A percentile compares a stretch with the other conserved stretches of the same genome.
Evolutionary conservation across 2,113 vertebrate species (phyloP).

Genomic region (Saimiri boliviensis): DNA sequence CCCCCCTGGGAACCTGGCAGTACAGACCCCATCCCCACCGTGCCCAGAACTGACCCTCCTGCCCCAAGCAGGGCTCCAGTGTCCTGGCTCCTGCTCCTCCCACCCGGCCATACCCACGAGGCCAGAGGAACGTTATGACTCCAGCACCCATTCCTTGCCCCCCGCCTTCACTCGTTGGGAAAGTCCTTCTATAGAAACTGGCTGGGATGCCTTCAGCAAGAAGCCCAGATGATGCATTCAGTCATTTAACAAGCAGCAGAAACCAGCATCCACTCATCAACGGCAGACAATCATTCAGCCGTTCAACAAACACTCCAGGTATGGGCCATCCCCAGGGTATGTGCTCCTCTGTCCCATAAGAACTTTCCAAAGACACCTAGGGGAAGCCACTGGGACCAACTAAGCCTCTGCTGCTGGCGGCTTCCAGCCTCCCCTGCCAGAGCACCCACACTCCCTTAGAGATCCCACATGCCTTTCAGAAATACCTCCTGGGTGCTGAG

Average conservation of each 20-base stretch:
- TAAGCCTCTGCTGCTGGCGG: background rate
- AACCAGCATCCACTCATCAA: background rate
- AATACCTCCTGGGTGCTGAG: background rate
- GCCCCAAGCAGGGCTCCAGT: accelerated
- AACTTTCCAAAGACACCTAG: background rate
- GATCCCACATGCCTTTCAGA: background rate
- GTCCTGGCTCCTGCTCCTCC: background rate
- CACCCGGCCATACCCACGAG: background rate
- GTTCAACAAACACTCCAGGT: background rate
- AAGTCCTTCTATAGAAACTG: background rate
- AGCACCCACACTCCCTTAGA: background rate
- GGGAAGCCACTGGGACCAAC: background rate
- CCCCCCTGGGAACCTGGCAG: background rate
- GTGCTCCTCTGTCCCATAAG: background rate
- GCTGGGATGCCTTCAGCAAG: background rate
- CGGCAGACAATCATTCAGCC: background rate
- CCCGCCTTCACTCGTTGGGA: background rate
- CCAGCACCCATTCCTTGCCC: background rate
- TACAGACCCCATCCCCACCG: background rate
- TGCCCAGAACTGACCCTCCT: background rate
- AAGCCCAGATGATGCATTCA: background rate
- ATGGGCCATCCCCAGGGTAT: background rate
- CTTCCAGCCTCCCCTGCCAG: background rate
- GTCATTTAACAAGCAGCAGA: background rate
- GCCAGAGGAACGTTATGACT: background rate